Percentiles rank a stretch among this genome's conserved stretches.
Conservation (phyloP, 2,113 vertebrate species). For the Taurulus bubalis region DNA sequence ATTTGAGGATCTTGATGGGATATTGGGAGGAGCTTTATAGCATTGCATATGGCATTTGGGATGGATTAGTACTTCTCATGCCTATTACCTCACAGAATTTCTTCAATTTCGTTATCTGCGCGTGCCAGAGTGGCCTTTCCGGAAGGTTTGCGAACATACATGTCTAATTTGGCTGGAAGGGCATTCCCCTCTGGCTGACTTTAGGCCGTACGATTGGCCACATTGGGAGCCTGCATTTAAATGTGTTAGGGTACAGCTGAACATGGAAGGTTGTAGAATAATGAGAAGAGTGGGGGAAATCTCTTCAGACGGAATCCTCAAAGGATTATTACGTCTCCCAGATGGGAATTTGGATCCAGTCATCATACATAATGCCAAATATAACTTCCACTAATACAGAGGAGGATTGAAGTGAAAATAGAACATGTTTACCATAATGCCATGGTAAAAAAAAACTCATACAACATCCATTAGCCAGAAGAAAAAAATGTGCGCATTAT, state of each 20-base stretch:
- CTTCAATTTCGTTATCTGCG: slow-evolving; percentile 59
- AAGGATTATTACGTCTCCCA: slow-evolving; percentile 19
- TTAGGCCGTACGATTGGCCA: slow-evolving; percentile 25
- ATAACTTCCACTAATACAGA: background rate
- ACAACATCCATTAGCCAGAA: too few relatives aligned
- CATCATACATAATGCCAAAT: slow-evolving; percentile 8
- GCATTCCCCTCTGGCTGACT: slow-evolving; percentile 52
- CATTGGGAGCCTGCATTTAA: slow-evolving; percentile 35
- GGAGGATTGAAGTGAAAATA: background rate
- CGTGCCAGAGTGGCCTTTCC: slow-evolving; percentile 48
- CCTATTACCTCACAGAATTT: slow-evolving; percentile 62
- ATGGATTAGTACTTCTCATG: slow-evolving; percentile 57
- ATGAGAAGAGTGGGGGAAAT: slow-evolving; percentile 24
- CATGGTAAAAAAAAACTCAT: background rate
- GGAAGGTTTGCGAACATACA: slow-evolving; percentile 44
- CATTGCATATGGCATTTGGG: slow-evolving; percentile 50
- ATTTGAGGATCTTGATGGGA: slow-evolving; percentile 67
- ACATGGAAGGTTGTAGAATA: slow-evolving; percentile 17
- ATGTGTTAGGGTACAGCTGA: slow-evolving; percentile 58
- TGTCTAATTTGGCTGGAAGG: slow-evolving; percentile 37
- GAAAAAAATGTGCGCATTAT: too few relatives aligned
- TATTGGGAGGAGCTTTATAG: slow-evolving; percentile 52
- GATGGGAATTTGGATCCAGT: slow-evolving; percentile 26
- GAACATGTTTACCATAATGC: background rate
- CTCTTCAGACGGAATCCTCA: slow-evolving; percentile 30